phyloP scores from a whole-genome alignment of 2,113 vertebrate genomes.

The Emydura subglobosa region DNA sequence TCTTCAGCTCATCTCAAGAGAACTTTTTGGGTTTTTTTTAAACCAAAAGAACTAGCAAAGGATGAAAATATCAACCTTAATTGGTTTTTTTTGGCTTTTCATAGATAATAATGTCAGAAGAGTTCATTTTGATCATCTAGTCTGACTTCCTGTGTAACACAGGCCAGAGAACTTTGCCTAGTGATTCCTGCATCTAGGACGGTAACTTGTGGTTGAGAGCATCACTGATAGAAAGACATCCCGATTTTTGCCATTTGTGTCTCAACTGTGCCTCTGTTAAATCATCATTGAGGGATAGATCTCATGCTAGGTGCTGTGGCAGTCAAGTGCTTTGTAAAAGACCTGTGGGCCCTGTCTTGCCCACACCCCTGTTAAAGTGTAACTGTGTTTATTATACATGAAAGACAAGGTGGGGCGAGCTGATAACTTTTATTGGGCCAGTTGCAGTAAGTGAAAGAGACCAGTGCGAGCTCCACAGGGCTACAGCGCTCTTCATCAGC shows the following conservation, averaged over 20 bases:
- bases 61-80: neutral
- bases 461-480: neutral
- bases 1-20: neutral
- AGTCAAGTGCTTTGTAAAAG: neutral
- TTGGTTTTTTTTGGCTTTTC: neutral
- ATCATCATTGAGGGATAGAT: neutral
- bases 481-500: neutral
- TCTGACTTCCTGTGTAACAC: neutral
- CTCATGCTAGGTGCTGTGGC: neutral
- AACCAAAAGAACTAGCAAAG: neutral
- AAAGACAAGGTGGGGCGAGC: neutral
- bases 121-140: neutral
- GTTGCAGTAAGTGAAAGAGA: neutral
- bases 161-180: accelerated
- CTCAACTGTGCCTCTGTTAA: neutral
- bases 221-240: neutral
- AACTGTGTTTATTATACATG: neutral
- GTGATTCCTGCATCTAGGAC: neutral
- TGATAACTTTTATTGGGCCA: neutral
- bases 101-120: neutral
- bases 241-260: neutral
- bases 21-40: neutral
- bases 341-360: neutral
- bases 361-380: neutral
- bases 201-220: neutral